Evolutionary conservation across 2,888 invertebrate genomes (phyloP).

Genomic region (Rutpela maculata): DNA sequence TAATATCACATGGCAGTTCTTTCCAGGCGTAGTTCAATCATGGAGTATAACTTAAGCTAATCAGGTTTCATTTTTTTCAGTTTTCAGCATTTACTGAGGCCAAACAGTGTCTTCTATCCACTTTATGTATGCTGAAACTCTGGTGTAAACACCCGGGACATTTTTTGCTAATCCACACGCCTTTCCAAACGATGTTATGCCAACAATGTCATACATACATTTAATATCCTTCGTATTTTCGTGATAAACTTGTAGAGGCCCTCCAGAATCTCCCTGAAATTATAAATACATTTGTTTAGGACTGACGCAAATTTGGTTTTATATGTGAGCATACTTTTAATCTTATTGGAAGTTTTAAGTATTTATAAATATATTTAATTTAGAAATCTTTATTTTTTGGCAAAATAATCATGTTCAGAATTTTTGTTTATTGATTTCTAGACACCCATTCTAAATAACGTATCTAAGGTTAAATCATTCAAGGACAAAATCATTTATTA

Average conservation of each 20-base stretch:
- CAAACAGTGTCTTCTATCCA: conserved; percentile 76
- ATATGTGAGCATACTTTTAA: no score
- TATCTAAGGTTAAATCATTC: no score
- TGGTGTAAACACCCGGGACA: conserved; percentile 74
- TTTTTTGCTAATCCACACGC: conserved; percentile 69
- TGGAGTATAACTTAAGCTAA: neutral
- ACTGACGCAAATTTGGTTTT: neutral
- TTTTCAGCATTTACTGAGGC: conserved; percentile 55
- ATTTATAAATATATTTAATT: no score
- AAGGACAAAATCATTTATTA: no score
- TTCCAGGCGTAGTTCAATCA: neutral
- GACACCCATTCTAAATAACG: no score
- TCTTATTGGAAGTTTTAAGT: no score
- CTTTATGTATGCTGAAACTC: conserved; percentile 72
- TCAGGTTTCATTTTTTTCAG: neutral
- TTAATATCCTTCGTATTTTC: conserved; percentile 53
- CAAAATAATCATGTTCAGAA: no score
- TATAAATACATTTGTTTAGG: conserved; percentile 14
- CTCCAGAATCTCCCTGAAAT: conserved; percentile 80
- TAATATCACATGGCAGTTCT: neutral
- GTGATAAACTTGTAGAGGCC: conserved; percentile 75
- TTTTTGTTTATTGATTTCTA: no score
- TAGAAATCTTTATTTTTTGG: no score
- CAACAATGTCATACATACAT: conserved; percentile 75
- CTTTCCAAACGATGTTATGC: conserved; percentile 74